phyloP scores from a whole-genome alignment of 2,888 invertebrate genomes.

The Bugula neritina region DNA sequence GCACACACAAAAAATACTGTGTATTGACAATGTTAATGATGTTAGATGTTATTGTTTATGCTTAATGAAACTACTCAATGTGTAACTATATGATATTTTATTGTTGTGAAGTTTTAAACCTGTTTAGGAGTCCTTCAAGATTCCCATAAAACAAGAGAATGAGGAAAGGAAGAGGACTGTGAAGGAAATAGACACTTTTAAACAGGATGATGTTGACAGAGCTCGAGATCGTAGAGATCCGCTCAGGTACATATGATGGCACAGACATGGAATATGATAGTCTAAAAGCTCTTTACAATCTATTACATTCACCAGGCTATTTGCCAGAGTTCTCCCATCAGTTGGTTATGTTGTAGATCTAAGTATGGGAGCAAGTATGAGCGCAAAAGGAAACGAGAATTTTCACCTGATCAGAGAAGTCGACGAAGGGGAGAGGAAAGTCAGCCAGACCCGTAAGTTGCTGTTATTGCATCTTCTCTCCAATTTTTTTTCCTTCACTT shows the following conservation, averaged over 20 bases:
- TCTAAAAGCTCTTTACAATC: too few species aligned
- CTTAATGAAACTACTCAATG: too few species aligned
- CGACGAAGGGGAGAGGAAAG: neutral
- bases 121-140: conserved; percentile 76
- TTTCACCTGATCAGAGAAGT: neutral
- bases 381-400: neutral
- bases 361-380: neutral
- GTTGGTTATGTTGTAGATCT: neutral
- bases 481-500: too few species aligned
- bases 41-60: too few species aligned
- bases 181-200: conserved; percentile 6
- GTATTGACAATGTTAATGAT: too few species aligned
- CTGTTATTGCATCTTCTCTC: too few species aligned
- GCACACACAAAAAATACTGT: too few species aligned
- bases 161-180: conserved; percentile 87
- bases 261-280: too few species aligned
- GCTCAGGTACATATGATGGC: neutral
- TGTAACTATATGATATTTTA: too few species aligned
- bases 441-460: neutral
- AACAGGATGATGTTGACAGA: neutral
- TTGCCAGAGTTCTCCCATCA: too few species aligned
- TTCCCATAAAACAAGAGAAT: conserved; percentile 86
- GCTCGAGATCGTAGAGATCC: neutral
- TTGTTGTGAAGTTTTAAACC: too few species aligned
- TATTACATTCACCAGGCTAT: too few species aligned